A percentile compares a stretch with the other conserved stretches of the same genome.
phyloP scores from a whole-genome alignment of 2,888 invertebrate species.

The Drosophila mettleri region DNA sequence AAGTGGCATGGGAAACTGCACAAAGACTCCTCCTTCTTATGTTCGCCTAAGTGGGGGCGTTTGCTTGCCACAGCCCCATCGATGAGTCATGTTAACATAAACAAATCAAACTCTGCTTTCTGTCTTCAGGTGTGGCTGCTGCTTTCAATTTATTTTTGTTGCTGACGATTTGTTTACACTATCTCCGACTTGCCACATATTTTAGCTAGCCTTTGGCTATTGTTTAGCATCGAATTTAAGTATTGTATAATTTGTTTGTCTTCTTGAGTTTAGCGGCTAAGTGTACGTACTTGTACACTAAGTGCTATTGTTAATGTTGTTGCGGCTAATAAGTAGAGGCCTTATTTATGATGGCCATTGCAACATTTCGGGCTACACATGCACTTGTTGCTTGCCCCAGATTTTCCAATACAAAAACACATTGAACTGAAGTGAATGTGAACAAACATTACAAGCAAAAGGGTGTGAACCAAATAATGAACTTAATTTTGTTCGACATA shows the following conservation, averaged over 20 bases:
- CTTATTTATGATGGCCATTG: slow-evolving; percentile 68
- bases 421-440: slow-evolving; percentile 41
- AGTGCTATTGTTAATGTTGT: slow-evolving; percentile 50
- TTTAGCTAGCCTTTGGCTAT: slow-evolving; percentile 48
- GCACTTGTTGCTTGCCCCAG: slow-evolving; percentile 70
- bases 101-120: slow-evolving; percentile 54
- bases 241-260: slow-evolving; percentile 58
- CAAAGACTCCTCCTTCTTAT: slow-evolving; percentile 24
- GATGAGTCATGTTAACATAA: slow-evolving; percentile 70
- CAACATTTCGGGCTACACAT: slow-evolving; percentile 52
- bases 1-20: slow-evolving; percentile 76
- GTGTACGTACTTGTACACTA: slow-evolving; percentile 65
- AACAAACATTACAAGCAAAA: slow-evolving; percentile 34
- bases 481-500: slow-evolving; percentile 6
- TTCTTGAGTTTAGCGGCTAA: slow-evolving; percentile 67
- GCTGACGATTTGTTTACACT: slow-evolving; percentile 62
- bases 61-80: slow-evolving; percentile 45
- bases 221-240: slow-evolving; percentile 60
- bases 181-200: slow-evolving; percentile 52
- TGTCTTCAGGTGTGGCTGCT: slow-evolving; percentile 62
- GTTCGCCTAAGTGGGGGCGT: slow-evolving; percentile 48
- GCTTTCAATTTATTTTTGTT: slow-evolving; percentile 49
- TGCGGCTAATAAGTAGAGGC: slow-evolving; percentile 58
- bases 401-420: slow-evolving; percentile 38
- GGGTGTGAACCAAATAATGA: slow-evolving; percentile 32